Evolutionary conservation across 1,140 invertebrate species (phyloP).

Genomic region (Aphelenchoides fujianensis): DNA sequence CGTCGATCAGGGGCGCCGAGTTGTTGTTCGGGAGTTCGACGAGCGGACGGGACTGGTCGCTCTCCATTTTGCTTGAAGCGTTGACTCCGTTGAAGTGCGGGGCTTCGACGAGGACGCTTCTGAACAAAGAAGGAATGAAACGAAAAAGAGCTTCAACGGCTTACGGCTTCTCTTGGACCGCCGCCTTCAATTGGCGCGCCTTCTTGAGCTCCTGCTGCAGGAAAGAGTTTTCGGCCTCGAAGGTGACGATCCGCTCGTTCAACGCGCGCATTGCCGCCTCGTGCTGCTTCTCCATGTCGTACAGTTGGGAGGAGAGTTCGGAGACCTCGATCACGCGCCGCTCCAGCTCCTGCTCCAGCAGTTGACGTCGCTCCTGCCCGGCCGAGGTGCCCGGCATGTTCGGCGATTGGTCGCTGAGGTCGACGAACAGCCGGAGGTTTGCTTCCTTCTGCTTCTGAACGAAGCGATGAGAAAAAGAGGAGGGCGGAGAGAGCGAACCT

Average conservation of each 20-base stretch:
- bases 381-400: slow-evolving; percentile 15
- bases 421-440: slow-evolving; percentile 44
- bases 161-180: too few species aligned
- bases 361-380: slow-evolving; percentile 22
- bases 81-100: too few species aligned
- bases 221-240: slow-evolving; percentile 29
- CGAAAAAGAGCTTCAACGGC: too few species aligned
- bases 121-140: too few species aligned
- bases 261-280: slow-evolving; percentile 29
- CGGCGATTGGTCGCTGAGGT: slow-evolving; percentile 23
- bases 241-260: slow-evolving; percentile 27
- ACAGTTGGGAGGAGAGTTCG: slow-evolving; percentile 45
- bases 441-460: slow-evolving; percentile 51
- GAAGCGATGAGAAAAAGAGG: not conserved
- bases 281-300: slow-evolving; percentile 43
- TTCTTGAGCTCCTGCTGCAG: slow-evolving; percentile 9
- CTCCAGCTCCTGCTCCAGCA: slow-evolving; percentile 50
- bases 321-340: slow-evolving; percentile 44
- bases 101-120: too few species aligned
- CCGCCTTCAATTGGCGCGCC: not conserved
- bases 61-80: too few species aligned
- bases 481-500: too few species aligned
- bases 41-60: too few species aligned
- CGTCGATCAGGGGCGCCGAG: too few species aligned
- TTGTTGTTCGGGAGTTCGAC: too few species aligned